Percentiles rank a stretch among this genome's conserved stretches.
Conservation (phyloP, 1,140 invertebrate genomes). For the Pogonomyrmex californicus region DNA sequence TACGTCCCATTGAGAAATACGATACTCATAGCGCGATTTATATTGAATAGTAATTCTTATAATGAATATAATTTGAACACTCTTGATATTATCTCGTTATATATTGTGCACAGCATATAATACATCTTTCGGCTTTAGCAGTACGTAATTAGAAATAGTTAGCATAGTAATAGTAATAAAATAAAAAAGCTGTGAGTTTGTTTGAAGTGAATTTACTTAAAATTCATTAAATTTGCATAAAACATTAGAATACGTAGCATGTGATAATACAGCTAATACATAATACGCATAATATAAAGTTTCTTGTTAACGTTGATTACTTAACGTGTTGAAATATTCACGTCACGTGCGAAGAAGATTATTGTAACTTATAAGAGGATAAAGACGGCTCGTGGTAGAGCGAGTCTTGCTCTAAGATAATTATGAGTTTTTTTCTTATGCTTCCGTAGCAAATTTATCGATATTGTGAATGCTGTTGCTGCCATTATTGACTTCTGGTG, state of each 20-base stretch:
- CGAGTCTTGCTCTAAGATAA: neutral
- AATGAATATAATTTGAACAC: neutral
- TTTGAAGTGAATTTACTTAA: slow-evolving; percentile 14
- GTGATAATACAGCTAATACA: neutral
- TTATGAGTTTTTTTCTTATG: neutral
- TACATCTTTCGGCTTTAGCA: neutral
- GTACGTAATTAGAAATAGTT: neutral
- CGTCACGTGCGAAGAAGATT: neutral
- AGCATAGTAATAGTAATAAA: neutral
- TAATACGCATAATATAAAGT: neutral
- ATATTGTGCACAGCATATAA: neutral
- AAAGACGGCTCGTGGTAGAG: too few relatives aligned
- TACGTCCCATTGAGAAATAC: slow-evolving; percentile 1
- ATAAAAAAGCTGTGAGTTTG: neutral
- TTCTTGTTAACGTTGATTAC: slow-evolving; percentile 15
- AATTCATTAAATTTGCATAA: slow-evolving; percentile 25
- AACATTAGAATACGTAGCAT: neutral
- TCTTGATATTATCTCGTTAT: slow-evolving; percentile 8
- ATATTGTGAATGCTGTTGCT: neutral
- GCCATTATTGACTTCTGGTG: neutral
- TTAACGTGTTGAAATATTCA: slow-evolving; percentile 16
- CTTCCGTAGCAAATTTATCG: neutral
- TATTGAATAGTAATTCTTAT: neutral
- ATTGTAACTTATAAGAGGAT: neutral
- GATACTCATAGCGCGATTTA: slow-evolving; percentile 7